Percentiles rank a stretch among this genome's conserved stretches.
Conservation (phyloP, 2,113 vertebrate species). For the Peromyscus californicus region DNA sequence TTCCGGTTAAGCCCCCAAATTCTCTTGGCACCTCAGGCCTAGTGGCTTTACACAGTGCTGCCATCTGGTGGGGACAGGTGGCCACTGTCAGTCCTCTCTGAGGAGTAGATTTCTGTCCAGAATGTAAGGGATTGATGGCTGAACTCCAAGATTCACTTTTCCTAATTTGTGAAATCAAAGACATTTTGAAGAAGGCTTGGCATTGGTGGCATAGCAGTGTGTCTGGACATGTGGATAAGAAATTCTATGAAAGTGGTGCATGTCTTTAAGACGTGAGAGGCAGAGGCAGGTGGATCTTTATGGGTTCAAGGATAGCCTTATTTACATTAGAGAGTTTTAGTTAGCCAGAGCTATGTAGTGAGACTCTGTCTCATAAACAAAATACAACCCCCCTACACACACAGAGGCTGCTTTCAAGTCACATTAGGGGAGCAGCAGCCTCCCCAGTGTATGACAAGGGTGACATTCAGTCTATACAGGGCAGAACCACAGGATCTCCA, state of each 20-base stretch:
- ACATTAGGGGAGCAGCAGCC: background rate
- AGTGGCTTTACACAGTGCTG: constrained; percentile 73
- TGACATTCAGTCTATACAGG: background rate
- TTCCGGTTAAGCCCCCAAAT: background rate
- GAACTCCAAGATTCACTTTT: background rate
- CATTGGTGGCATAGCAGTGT: background rate
- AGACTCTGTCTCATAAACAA: background rate
- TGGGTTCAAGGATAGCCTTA: background rate
- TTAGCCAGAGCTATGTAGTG: background rate
- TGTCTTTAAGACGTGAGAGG: background rate
- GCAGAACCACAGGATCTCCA: background rate
- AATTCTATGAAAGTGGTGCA: background rate
- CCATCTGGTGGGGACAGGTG: constrained; percentile 74
- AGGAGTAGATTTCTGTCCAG: background rate
- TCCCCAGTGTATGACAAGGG: background rate
- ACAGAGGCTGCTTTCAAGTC: background rate
- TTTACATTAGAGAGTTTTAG: background rate
- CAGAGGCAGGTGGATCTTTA: background rate
- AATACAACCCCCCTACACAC: background rate
- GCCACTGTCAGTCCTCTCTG: constrained; percentile 30
- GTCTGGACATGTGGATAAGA: background rate
- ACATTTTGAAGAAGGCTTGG: background rate
- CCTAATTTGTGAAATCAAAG: background rate
- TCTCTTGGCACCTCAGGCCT: background rate
- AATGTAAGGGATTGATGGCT: background rate